Evolutionary conservation across 2,113 vertebrate genomes (phyloP), one percentile per base, ranked within the genome.

Genomic region (Nothobranchius furzeri): DNA sequence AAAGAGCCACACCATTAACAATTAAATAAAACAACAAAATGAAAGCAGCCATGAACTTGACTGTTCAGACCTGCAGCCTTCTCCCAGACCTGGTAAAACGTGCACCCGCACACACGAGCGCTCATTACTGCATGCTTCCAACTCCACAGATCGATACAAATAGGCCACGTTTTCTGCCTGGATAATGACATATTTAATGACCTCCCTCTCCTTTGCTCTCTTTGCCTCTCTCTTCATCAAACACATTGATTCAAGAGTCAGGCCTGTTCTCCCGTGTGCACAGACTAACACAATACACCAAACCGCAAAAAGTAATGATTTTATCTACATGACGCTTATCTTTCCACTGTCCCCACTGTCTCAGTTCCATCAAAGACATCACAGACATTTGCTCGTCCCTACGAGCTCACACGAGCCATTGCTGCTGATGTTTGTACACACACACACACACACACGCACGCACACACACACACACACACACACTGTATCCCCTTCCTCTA

Each of bases 141-240:
- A 72, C 60, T 77, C 57, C 36, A 5, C 51, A 15, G 68, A 79
- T 85, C 60, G 1, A 85, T 81, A 72, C 49, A 72, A 46, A 80
- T 72, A 54, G 63, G 67, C 35, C 71, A 70, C 36, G 73, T 75
- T 81, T 82, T 81, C 81, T 75, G 69, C 71, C 66, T 76, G 65
- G 60, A 60, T 85, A 85, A 83, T 81, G 73, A 83, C 76, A 79
- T 52, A 60, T 73, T 77, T 83, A 81, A 83, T 75, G 75, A 78
- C 68, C 36, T 45, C 68, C 52, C 46, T 55, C 60, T 37, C 24
- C 45, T 56, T 17, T 1, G 17, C 37, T 37, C 50, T 56, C 13
- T 30, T 30, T 56, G 48, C 47, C 2, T 36, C 25, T 72, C 51
- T 60, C 60, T 55, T 70, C 60, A 75, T 76, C 58, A 67, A 52